Conservation (phyloP, 2,797 vertebrate genomes). For the Lacerta viridis region DNA sequence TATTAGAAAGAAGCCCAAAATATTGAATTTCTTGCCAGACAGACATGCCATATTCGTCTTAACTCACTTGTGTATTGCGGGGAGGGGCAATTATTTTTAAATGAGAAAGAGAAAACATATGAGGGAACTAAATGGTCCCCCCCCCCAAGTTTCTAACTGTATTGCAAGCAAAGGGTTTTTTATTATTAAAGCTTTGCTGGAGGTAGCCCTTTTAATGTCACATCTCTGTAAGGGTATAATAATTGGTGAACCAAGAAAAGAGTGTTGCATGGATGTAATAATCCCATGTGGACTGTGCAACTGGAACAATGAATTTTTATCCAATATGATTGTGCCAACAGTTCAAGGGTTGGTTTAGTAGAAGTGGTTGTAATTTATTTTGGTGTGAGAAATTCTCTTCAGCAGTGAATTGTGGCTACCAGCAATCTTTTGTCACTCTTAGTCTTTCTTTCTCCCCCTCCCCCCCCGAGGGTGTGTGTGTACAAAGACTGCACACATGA, state of each 20-base stretch:
- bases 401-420: conserved; percentile 23
- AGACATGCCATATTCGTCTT: conserved; percentile 50
- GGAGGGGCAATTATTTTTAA: conserved; percentile 31
- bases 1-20: conserved; percentile 38
- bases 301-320: conserved; percentile 48
- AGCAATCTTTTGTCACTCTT: neutral
- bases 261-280: conserved; percentile 47
- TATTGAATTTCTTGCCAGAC: conserved; percentile 55
- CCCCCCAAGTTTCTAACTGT: conserved; percentile 55
- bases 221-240: conserved; percentile 25
- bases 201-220: conserved; percentile 55
- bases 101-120: conserved; percentile 49
- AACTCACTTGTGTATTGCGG: conserved; percentile 17
- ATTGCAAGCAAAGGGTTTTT: conserved; percentile 44
- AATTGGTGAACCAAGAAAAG: conserved; percentile 50
- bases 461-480: neutral
- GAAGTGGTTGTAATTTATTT: conserved; percentile 60
- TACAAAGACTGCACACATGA: no score
- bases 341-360: conserved; percentile 53
- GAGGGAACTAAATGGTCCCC: conserved; percentile 40
- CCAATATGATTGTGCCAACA: conserved; percentile 4
- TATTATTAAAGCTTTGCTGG: conserved; percentile 24
- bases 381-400: conserved; percentile 28
- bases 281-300: conserved; percentile 41
- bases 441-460: neutral